Base-by-base conservation (phyloP, 2,888 invertebrate genomes). In the Agonopterix subpropinquella region DNA sequence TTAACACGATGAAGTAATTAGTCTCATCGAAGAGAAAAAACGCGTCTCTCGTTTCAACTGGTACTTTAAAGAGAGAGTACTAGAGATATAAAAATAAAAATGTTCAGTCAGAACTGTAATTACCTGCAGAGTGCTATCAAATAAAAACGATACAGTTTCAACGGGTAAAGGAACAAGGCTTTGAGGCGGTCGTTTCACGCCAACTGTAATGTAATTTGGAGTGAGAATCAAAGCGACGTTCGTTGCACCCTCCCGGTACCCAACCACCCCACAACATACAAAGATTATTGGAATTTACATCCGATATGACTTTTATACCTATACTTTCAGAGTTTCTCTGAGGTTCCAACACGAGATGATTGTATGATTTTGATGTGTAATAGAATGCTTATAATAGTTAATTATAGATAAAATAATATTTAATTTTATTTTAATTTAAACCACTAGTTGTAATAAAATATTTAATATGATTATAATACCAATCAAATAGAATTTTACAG, bases 151-250 rank as follows among this genome's bases (percentile, higher is more conserved):
- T 64, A 69, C 67, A 68, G 75, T 70, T 69, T 58, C 60, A 66
- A 59, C 61, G 64, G 59, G 59, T 61, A 60, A 67, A 66, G 65
- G 68, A 64, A 67, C 73, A 75, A 68, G 65, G 69, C 77, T 77
- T 73, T 69, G 69, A 67, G 61, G 61, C 67, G 64, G 64, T 67
- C 72, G 73, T 75, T 76, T 72, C 70, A 70, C 73, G 71, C 67
- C 67, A 69, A 71, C 68, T 76, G 73, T 76, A 83, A 78, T 77
- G 71, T 70, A 76, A 80, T 81, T 78, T 74, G 61, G 63, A 72
- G 64, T 65, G 76, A 65, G 73, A 75, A 70, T 80, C 79, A 81
- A 79, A 80, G 78, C 71, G 62, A 58, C 43, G n/a, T 10, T 39
- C 43, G 44, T 43, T 42, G 43, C 44, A 42, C 50, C 47, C 48